Base-by-base conservation (phyloP, 2,797 vertebrate species). In the Prunella strophiata region DNA sequence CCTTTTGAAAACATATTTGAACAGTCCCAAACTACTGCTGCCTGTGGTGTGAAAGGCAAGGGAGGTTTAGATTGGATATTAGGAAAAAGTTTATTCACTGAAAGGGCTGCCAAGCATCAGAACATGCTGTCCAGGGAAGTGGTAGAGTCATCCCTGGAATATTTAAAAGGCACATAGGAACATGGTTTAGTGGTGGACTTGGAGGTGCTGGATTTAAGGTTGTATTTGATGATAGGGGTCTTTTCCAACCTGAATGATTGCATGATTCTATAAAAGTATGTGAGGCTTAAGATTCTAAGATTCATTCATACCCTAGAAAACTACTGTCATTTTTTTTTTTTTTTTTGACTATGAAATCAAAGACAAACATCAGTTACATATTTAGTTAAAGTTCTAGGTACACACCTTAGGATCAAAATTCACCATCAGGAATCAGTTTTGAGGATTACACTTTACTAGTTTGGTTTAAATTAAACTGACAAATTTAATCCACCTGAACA, bases 321-420 rank as follows among this genome's bases (percentile, higher is more conserved):
- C 36, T 67, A 29, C 29, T 58, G 13, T 32, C 10, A 30, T 72
- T 45, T 84, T 36, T 34, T 34, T 34, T 72, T 45, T 84, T 36
- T 34, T 34, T 34, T 40, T 32, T 38, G 14, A 25, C 12, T 15
- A 16, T 12, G 36, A 73, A 63, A n/a, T 34, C 27, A 76, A 48
- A 66, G 30, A 27, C 6, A 57, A 48, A 50, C 6, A 55, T 47
- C 42, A 52, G 19, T 76, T 20, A 36, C 7, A 54, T 47, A 32
- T 36, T 82, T 30, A 52, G 38, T 26, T 66, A 52, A 36, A 61
- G 40, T n/a, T 73, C 32, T 30, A 80, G 26, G 47, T 26, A 62
- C 48, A 78, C 96, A 98, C 98, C 97, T 99, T 96, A 74, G 97
- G 97, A 95, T 98, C 98, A 96, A 99, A 98, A 96, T 98, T 99